Percentiles rank a stretch among this genome's conserved stretches.
Evolutionary conservation across 2,888 invertebrate species (phyloP).

Genomic region (Ceramica pisi): DNA sequence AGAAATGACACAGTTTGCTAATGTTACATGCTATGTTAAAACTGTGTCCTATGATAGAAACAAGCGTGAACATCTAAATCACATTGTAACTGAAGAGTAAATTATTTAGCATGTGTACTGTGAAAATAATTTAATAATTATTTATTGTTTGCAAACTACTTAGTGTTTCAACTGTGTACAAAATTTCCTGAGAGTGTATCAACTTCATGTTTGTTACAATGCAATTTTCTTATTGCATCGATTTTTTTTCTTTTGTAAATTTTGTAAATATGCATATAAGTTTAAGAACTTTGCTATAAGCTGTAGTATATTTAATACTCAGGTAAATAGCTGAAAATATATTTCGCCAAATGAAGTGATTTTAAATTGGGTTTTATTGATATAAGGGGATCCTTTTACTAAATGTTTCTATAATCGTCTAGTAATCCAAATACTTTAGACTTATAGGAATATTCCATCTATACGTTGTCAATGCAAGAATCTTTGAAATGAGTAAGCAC

Average conservation of each 20-base stretch:
- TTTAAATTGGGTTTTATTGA: slow-evolving; percentile 66
- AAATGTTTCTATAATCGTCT: slow-evolving; percentile 51
- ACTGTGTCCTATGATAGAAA: slow-evolving; percentile 15
- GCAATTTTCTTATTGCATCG: slow-evolving; percentile 46
- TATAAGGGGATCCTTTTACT: slow-evolving; percentile 52
- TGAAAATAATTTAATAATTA: slow-evolving; percentile 34
- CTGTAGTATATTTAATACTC: slow-evolving; percentile 67
- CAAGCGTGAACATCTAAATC: slow-evolving; percentile 27
- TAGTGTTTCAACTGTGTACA: slow-evolving; percentile 51
- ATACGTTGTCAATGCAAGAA: slow-evolving; percentile 58
- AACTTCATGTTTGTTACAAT: slow-evolving; percentile 46
- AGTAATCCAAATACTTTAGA: slow-evolving; percentile 50
- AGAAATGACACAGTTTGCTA: slow-evolving; percentile 39
- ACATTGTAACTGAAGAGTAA: slow-evolving; percentile 37
- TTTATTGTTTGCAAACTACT: slow-evolving; percentile 43
- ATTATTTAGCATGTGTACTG: slow-evolving; percentile 40
- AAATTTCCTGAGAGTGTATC: slow-evolving; percentile 56
- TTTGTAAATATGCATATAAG: slow-evolving; percentile 84
- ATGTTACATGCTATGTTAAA: slow-evolving; percentile 37
- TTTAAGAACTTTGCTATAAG: slow-evolving; percentile 77
- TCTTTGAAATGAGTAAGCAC: slow-evolving; percentile 51
- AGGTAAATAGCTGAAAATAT: slow-evolving; percentile 64
- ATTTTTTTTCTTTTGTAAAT: slow-evolving; percentile 78
- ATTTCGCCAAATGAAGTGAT: slow-evolving; percentile 65
- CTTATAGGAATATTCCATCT: slow-evolving; percentile 39